phyloP scores from a whole-genome alignment of 2,888 invertebrate genomes.

The Trissolcus brochymenae region DNA sequence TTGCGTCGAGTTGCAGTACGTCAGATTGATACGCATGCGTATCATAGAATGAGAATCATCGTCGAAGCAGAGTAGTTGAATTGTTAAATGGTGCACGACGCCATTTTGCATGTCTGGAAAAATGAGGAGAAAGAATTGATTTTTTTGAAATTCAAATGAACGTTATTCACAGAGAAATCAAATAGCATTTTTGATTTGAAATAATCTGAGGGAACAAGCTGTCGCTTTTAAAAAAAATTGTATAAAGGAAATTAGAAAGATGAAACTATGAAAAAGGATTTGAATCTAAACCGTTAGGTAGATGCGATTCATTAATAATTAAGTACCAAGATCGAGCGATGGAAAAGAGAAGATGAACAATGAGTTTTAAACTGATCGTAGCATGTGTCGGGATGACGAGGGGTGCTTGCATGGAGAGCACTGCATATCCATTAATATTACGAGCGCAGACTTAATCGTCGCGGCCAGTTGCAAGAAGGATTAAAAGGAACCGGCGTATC shows the following conservation, averaged over 20 bases:
- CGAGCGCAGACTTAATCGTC: constrained; percentile 62
- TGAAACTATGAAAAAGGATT: constrained; percentile 32
- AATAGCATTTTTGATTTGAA: too few relatives aligned
- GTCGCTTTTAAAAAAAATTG: too few relatives aligned
- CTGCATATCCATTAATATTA: constrained; percentile 60
- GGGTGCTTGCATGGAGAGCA: constrained; percentile 45
- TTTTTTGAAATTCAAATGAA: too few relatives aligned
- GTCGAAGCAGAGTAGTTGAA: neutral
- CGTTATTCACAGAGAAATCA: too few relatives aligned
- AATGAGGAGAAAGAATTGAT: too few relatives aligned
- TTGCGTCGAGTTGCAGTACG: constrained; percentile 12
- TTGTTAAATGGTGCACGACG: too few relatives aligned
- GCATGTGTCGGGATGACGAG: constrained; percentile 39
- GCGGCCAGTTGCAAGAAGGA: constrained; percentile 55
- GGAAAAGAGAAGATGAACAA: constrained; percentile 35
- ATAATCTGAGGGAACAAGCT: too few relatives aligned
- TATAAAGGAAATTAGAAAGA: too few relatives aligned
- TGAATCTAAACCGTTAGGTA: constrained; percentile 24
- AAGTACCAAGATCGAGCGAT: constrained; percentile 40
- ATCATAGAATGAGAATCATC: constrained; percentile 17
- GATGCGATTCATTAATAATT: constrained; percentile 48
- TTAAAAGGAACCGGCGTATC: constrained; percentile 55
- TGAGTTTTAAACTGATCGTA: constrained; percentile 34
- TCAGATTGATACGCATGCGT: constrained; percentile 36
- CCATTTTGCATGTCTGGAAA: neutral